Evolutionary conservation across 1,140 invertebrate species (phyloP).

Genomic region (Apocrypta bakeri): DNA sequence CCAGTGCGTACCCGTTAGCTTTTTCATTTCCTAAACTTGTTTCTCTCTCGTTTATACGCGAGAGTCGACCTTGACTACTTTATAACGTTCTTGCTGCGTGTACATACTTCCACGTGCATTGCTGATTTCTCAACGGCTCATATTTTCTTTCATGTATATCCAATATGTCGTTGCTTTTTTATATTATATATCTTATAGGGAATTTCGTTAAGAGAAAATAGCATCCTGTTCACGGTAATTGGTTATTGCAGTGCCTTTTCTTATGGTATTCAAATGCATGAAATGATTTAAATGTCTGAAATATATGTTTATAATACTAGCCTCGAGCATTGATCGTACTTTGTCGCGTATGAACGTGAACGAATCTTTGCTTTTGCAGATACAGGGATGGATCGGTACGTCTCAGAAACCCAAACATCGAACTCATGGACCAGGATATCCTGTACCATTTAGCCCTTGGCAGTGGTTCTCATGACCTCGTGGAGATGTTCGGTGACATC

Average conservation of each 20-base stretch:
- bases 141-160: not conserved
- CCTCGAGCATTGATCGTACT: too few relatives aligned
- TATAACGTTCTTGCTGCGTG: not conserved
- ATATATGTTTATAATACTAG: too few relatives aligned
- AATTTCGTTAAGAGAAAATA: too few relatives aligned
- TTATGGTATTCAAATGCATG: too few relatives aligned
- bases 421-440: constrained; percentile 94
- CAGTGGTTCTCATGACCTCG: constrained; percentile 91
- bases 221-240: too few relatives aligned
- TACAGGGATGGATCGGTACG: constrained; percentile 88
- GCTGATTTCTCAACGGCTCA: not conserved
- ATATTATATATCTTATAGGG: too few relatives aligned
- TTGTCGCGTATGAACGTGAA: too few relatives aligned
- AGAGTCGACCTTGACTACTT: not conserved
- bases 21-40: constrained; percentile 21
- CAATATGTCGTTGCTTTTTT: not conserved
- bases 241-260: too few relatives aligned
- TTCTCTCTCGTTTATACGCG: constrained; percentile 3
- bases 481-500: constrained; percentile 97
- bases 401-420: constrained; percentile 90
- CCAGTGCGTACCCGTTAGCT: not conserved
- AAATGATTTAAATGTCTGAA: too few relatives aligned
- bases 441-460: constrained; percentile 95
- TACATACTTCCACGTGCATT: not conserved
- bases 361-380: constrained; percentile 68